Base-by-base conservation (phyloP, 2,888 invertebrate species). In the Augochlorella aurata region DNA sequence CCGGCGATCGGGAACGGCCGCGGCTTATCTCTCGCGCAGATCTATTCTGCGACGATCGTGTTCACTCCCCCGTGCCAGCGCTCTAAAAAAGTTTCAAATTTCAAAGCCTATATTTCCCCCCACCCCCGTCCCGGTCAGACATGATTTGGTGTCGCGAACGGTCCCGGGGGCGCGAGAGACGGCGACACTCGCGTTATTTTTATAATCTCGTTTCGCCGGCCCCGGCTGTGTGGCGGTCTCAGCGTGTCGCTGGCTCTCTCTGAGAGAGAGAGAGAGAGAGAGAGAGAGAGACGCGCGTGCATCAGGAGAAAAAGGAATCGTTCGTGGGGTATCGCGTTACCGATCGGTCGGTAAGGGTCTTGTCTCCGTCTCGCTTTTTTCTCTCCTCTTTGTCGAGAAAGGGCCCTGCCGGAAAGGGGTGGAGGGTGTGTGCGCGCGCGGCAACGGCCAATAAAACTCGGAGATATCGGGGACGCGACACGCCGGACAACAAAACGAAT, bases 391-490 rank as follows among this genome's bases (percentile, higher is more conserved):
- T 68, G 66, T 54, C 61, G 67, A 24, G 24, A 71, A 38, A 5
- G 66, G 63, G 66, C 21, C 58, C 24, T 58, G 24, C 8, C 69
- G 44, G 58, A 45, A 80, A 70, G 72, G 81, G 65, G 38, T 38
- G 44, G 18, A 66, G 29, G 45, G 69, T 68, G 63, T 68, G 63
- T 38, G 47, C 61, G 12, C 47, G 47, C 38, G 38, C 69, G 79
- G 5, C 5, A 76, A 82, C 74, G 85, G 78, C 76, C 86, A 85
- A 90, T 89, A 89, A 90, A 90, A 88, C 89, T 86, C 69, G 82
- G 80, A 88, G 88, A 88, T 85, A 84, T 80, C 82, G 87, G 79
- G 78, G 77, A 73, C 14, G 71, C 78, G 85, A 82, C 81, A 77
- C 65, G 79, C 24, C 29, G 49, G 74, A 70, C 61, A 84, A 74